Conservation (phyloP, 2,888 invertebrate genomes). For the Nasonovia ribisnigri region DNA sequence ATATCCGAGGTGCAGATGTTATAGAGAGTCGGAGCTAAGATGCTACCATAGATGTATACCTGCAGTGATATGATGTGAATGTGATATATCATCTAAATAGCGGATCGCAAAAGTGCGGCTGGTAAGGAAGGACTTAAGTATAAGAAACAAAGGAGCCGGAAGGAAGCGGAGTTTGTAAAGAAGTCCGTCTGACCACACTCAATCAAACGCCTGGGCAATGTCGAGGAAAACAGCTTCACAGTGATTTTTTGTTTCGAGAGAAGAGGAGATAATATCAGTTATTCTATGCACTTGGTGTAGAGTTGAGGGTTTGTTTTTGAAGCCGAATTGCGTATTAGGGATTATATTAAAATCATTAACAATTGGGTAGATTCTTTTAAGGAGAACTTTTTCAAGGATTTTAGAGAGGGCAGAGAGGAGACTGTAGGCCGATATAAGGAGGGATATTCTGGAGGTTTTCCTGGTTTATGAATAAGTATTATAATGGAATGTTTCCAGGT, state of each 20-base stretch:
- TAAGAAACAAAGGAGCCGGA: neutral
- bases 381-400: slow-evolving; percentile 63
- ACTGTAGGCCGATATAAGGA: slow-evolving; percentile 8
- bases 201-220: slow-evolving; percentile 42
- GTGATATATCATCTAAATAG: neutral
- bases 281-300: slow-evolving; percentile 51
- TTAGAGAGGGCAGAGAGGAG: slow-evolving; percentile 59
- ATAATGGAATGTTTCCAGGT: no score
- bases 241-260: slow-evolving; percentile 47
- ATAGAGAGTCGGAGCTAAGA: slow-evolving; percentile 41
- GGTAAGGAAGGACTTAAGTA: neutral
- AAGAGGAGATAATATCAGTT: slow-evolving; percentile 11
- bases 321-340: slow-evolving; percentile 25
- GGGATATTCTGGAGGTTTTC: no score
- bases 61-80: slow-evolving; percentile 16
- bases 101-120: slow-evolving; percentile 1
- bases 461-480: no score
- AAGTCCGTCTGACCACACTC: slow-evolving; percentile 55
- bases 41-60: slow-evolving; percentile 49
- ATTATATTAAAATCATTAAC: slow-evolving; percentile 30
- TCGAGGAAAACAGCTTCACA: slow-evolving; percentile 48
- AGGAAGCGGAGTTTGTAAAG: slow-evolving; percentile 48
- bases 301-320: slow-evolving; percentile 20
- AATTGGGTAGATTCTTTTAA: slow-evolving; percentile 54
- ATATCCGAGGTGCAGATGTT: no score